Evolutionary conservation across 2,888 invertebrate species (phyloP).

Genomic region (Andrena camellia): DNA sequence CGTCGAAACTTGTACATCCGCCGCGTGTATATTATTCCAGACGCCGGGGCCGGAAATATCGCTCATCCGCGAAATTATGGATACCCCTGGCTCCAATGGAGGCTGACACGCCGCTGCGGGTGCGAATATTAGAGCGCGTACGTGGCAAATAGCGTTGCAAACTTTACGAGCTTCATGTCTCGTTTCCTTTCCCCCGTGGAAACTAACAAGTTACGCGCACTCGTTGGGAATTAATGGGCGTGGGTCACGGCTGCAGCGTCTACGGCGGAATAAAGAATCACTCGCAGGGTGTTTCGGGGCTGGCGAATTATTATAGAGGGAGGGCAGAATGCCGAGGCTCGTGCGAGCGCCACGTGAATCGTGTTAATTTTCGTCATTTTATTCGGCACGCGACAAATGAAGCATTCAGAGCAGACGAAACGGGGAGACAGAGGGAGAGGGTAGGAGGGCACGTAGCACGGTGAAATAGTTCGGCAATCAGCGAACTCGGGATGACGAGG

Average conservation of each 20-base stretch:
- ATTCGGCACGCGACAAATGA: slow-evolving; percentile 42
- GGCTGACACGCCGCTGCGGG: not conserved
- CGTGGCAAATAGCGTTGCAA: not conserved
- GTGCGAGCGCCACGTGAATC: slow-evolving; percentile 11
- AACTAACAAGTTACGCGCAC: too few relatives aligned
- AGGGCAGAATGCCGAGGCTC: not conserved
- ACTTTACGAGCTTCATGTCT: slow-evolving; percentile 5
- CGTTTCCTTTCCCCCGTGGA: not conserved
- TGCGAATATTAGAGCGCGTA: not conserved
- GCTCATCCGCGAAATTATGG: slow-evolving; percentile 36
- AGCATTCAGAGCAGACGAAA: slow-evolving; percentile 39
- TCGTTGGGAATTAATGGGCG: slow-evolving; percentile 6
- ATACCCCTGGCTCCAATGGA: not conserved
- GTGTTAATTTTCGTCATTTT: slow-evolving; percentile 51
- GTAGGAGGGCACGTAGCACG: not conserved
- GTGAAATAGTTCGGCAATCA: slow-evolving; percentile 43
- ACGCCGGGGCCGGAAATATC: slow-evolving; percentile 16
- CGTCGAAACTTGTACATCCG: slow-evolving; percentile 2
- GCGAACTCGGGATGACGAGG: slow-evolving; percentile 4
- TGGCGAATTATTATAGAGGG: too few relatives aligned
- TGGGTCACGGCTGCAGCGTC: not conserved
- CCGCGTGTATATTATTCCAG: slow-evolving; percentile 2
- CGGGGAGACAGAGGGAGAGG: not conserved
- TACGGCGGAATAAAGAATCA: slow-evolving; percentile 7
- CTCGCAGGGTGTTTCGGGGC: not conserved